phyloP scores from a whole-genome alignment of 2,797 vertebrate genomes.

The Cossypha polioptera region DNA sequence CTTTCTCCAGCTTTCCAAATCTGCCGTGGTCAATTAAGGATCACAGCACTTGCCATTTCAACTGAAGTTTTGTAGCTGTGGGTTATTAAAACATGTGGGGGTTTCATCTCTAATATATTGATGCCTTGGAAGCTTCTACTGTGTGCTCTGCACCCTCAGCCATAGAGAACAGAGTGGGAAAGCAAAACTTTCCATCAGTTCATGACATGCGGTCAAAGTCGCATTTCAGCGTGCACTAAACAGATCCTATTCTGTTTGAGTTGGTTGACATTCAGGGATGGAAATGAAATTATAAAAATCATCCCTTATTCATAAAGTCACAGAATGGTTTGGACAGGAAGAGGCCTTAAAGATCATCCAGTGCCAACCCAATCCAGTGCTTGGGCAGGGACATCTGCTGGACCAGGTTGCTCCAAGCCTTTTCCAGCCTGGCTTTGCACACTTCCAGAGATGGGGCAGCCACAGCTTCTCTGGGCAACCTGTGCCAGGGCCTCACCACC shows the following conservation, averaged over 20 bases:
- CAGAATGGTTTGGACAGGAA: neutral
- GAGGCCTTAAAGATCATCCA: neutral
- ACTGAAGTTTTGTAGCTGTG: neutral
- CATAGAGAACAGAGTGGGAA: slow-evolving; percentile 79
- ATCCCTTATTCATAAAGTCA: slow-evolving; percentile 52
- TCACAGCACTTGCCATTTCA: neutral
- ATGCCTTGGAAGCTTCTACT: slow-evolving; percentile 74
- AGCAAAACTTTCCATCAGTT: slow-evolving; percentile 83
- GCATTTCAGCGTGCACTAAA: slow-evolving; percentile 83
- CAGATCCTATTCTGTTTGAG: slow-evolving; percentile 80
- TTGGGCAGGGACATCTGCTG: neutral
- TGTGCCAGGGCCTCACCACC: neutral
- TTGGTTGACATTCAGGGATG: slow-evolving; percentile 77
- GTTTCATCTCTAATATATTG: slow-evolving; percentile 60
- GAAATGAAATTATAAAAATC: slow-evolving; percentile 44
- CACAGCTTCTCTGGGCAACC: neutral
- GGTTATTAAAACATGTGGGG: neutral
- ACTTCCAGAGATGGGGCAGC: neutral
- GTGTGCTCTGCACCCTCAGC: slow-evolving; percentile 62
- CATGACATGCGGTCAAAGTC: slow-evolving; percentile 74
- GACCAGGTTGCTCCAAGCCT: neutral
- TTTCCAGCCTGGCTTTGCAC: neutral
- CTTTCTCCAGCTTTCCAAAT: neutral
- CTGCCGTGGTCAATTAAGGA: neutral
- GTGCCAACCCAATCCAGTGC: neutral